phyloP scores from a whole-genome alignment of 2,113 vertebrate genomes.

The Siniperca chuatsi region DNA sequence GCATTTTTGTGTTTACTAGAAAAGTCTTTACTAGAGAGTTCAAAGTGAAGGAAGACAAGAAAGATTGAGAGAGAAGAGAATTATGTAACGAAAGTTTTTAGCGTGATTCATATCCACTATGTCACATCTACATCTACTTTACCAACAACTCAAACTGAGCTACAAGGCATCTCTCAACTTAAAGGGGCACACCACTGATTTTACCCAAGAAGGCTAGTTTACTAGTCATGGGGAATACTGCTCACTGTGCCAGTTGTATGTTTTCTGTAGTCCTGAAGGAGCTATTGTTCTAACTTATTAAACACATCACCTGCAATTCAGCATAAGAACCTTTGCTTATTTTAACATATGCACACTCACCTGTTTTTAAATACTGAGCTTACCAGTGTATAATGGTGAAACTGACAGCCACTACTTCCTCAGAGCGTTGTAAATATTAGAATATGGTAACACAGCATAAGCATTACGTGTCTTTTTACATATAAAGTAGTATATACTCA shows the following conservation, averaged over 20 bases:
- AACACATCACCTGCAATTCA: too few relatives aligned
- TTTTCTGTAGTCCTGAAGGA: neutral
- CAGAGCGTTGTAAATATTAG: too few relatives aligned
- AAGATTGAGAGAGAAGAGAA: neutral
- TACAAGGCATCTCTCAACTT: neutral
- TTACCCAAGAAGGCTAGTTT: neutral
- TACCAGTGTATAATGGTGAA: too few relatives aligned
- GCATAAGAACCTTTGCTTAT: too few relatives aligned
- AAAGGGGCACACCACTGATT: neutral
- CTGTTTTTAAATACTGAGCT: too few relatives aligned
- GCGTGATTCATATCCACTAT: neutral
- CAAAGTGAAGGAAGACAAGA: constrained; percentile 2
- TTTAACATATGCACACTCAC: too few relatives aligned
- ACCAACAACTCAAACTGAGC: neutral
- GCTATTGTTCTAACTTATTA: too few relatives aligned
- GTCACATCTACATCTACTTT: too few relatives aligned
- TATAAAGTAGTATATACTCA: too few relatives aligned
- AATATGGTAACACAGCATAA: too few relatives aligned
- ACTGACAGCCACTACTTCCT: too few relatives aligned
- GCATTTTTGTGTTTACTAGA: constrained; percentile 26
- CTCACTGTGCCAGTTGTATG: neutral
- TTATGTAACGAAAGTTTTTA: neutral
- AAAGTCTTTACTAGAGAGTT: constrained; percentile 16
- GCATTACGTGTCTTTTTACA: too few relatives aligned
- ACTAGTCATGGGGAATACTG: neutral